Conservation (phyloP, 2,113 vertebrate genomes). For the Dissostichus mawsoni region DNA sequence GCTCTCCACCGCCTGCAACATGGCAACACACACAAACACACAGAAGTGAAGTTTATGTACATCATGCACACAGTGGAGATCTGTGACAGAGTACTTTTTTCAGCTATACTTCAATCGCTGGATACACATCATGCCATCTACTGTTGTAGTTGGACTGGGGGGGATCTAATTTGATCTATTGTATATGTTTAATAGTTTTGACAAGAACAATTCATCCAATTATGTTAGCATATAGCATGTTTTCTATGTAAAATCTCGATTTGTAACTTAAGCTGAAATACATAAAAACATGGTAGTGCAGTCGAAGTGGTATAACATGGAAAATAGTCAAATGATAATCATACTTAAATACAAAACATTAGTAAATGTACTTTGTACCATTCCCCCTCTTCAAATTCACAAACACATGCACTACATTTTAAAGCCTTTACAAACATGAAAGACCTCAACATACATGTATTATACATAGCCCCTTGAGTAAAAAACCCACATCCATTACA, state of each 20-base stretch:
- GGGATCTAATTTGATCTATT: too few species aligned
- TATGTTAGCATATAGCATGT: too few species aligned
- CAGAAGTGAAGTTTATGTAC: not conserved
- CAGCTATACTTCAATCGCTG: not conserved
- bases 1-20: slow-evolving; percentile 70
- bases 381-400: slow-evolving; percentile 3
- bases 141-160: too few species aligned
- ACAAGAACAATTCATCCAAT: too few species aligned
- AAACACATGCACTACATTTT: slow-evolving; percentile 7
- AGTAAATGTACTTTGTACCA: not conserved
- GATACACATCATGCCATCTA: not conserved
- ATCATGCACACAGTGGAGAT: not conserved
- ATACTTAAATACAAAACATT: not conserved
- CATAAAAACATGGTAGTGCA: not conserved
- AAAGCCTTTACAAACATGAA: slow-evolving; percentile 9
- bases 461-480: slow-evolving; percentile 21
- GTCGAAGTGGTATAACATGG: not conserved
- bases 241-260: too few species aligned
- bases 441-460: slow-evolving; percentile 43
- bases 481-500: slow-evolving; percentile 28
- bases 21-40: slow-evolving; percentile 13
- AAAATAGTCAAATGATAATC: not conserved
- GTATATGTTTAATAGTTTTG: too few species aligned
- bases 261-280: not conserved
- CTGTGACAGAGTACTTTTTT: not conserved